Conservation (phyloP, 2,797 vertebrate species). For the Pseudopleuronectes americanus region DNA sequence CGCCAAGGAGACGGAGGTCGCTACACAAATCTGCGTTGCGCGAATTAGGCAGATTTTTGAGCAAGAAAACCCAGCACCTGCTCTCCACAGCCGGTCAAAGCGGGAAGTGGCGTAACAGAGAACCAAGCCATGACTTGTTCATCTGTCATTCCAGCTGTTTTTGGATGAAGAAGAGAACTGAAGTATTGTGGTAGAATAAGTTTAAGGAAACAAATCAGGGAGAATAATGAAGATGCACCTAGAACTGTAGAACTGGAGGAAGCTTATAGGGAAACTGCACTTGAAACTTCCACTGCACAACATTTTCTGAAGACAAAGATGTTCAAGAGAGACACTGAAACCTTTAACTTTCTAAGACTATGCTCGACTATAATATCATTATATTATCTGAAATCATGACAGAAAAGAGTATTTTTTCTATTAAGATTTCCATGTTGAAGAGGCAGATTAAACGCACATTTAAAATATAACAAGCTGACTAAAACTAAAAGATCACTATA, state of each 20-base stretch:
- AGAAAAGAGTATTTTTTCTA: slow-evolving; percentile 27
- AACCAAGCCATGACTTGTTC: background rate
- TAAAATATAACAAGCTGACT: too few species aligned
- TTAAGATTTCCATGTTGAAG: background rate
- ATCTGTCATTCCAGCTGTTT: background rate
- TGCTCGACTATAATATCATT: background rate
- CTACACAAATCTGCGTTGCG: slow-evolving; percentile 81
- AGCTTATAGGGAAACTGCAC: slow-evolving; percentile 29
- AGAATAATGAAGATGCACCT: background rate
- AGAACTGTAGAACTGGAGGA: slow-evolving; percentile 1
- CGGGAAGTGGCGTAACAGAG: slow-evolving; percentile 38
- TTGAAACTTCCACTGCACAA: slow-evolving; percentile 32
- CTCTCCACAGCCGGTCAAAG: slow-evolving; percentile 44
- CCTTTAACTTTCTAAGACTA: background rate
- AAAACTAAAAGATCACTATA: background rate
- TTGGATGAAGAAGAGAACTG: background rate
- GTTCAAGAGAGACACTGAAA: slow-evolving; percentile 18
- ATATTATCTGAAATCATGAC: background rate
- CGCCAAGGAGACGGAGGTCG: slow-evolving; percentile 86
- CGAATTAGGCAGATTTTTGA: slow-evolving; percentile 83
- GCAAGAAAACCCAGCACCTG: background rate
- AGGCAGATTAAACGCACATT: background rate
- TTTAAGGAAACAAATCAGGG: background rate
- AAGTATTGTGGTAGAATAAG: background rate
- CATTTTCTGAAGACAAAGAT: slow-evolving; percentile 5